Base-by-base conservation (phyloP, 2,113 vertebrate species). In the Scartelaos histophorus region DNA sequence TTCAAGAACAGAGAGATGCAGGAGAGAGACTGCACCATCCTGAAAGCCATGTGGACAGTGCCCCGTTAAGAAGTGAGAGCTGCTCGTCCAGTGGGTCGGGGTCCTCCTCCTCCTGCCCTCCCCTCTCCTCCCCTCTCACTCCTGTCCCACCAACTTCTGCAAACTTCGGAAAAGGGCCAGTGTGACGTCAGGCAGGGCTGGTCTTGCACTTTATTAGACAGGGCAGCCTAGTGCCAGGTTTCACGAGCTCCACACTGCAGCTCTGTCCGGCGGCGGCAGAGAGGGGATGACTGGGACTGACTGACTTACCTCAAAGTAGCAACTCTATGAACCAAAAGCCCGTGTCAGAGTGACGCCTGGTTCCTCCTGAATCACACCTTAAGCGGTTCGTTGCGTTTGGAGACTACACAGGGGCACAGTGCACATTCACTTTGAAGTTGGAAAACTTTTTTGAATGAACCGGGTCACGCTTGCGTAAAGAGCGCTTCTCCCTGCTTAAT, bases 131-230 rank as follows among this genome's bases (percentile, higher is more conserved):
- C 45, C 54, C n/a, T 13, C 9, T 13, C 7, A 46, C 13, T 57
- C 53, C 60, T 67, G 65, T 66, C 61, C 75, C 71, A 74, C 76
- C 43, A 66, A 66, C 79, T 87, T 88, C 90, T 80, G 82, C 43
- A 67, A 54, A 70, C 82, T 69, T 57, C 68, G 65, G 80, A 78
- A 78, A 73, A 80, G 79, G 47, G 56, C 56, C 74, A 47, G 1
- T 4, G 66, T 93, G 92, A 93, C 93, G 93, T 94, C 92, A 93
- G 79, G 13, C 82, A 80, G 88, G 90, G 91, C 84, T 90, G 90
- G 90, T 90, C 92, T 70, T 85, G 78, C 65, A 74, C 84, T 92
- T 92, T 93, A 91, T 92, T 92, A 94, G 87, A 67, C 87, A 49
- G 82, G 68, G 83, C 86, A 90, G 80, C 71, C 66, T 54, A 76